Base-by-base conservation (phyloP, 2,888 invertebrate genomes). In the Osmoderma eremita region DNA sequence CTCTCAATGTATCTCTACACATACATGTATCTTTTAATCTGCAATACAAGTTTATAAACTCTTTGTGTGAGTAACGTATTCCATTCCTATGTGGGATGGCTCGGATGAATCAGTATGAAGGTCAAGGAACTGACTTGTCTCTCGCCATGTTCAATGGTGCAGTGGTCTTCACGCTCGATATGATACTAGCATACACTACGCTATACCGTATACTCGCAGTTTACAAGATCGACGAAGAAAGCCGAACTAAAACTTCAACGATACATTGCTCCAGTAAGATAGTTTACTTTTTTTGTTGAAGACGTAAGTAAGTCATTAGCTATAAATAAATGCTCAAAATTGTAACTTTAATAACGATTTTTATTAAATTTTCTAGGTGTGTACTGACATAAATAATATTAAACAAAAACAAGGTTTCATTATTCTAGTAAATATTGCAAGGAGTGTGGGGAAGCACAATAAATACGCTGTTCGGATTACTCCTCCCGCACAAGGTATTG, bases 81-180 rank as follows among this genome's bases (percentile, higher is more conserved):
- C 38, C 0, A 10, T 54, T 3, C 18, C 10, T 39, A 39, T 38
- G 54, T 54, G 18, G 36, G 15, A 41, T 56, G 18, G 6, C 15
- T 13, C 17, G 56, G n/a, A 5, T 56, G 42, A 56, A 41, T 56
- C 56, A 41, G 56, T 42, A 41, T 56, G 56, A 56, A 39, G 56
- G 39, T 56, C 56, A 56, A 56, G 56, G 42, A 56, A 56, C 56
- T 54, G 54, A 39, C 54, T 56, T 56, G 39, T 54, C 8, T 54
- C 38, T 53, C 17, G n/a, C 17, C 39, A 2, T 45, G 15, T 45
- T 18, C 20, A 13, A 41, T 22, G 3, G 41, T 53, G 56, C 41
- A 56, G 41, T 22, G 56, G 22, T 56, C 56, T 56, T 22, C 22
- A 56, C 41, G 20, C 22, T 41, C 56, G 15, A 22, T 41, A 56